Percentiles rank a stretch among this genome's conserved stretches.
Conservation (phyloP, 2,113 vertebrate species). For the Nerophis lumbriciformis region DNA sequence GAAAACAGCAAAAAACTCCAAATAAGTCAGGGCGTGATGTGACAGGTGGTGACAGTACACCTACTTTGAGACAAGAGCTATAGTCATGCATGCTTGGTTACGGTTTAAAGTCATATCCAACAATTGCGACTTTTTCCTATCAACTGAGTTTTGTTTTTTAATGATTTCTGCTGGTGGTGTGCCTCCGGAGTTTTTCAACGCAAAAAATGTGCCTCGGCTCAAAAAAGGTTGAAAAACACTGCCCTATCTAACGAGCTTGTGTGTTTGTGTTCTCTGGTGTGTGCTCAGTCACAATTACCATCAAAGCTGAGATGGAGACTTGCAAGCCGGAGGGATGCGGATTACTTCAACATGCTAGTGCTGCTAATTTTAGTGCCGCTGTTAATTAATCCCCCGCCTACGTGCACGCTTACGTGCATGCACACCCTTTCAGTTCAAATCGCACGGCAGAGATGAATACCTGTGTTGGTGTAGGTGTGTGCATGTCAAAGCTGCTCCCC, state of each 20-base stretch:
- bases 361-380: slow-evolving; percentile 48
- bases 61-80: too few species aligned
- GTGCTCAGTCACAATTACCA: slow-evolving; percentile 49
- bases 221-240: not conserved
- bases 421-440: slow-evolving; percentile 28
- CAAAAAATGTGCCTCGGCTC: too few species aligned
- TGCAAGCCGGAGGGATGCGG: slow-evolving; percentile 29
- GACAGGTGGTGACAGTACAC: too few species aligned
- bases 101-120: too few species aligned
- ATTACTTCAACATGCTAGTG: slow-evolving; percentile 50
- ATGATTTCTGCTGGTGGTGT: too few species aligned
- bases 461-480: too few species aligned
- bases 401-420: slow-evolving; percentile 19
- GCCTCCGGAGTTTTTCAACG: too few species aligned
- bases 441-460: slow-evolving; percentile 24
- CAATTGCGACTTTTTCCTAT: not conserved
- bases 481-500: slow-evolving; percentile 19
- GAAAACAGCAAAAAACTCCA: too few species aligned
- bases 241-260: slow-evolving; percentile 8
- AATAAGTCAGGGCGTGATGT: too few species aligned
- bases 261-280: slow-evolving; percentile 47
- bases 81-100: too few species aligned
- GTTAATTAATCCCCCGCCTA: slow-evolving; percentile 55
- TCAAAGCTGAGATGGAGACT: slow-evolving; percentile 39
- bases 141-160: not conserved